Percentiles rank a stretch among this genome's conserved stretches.
Conservation (phyloP, 2,888 invertebrate genomes). For the Drosophila seclusa region DNA sequence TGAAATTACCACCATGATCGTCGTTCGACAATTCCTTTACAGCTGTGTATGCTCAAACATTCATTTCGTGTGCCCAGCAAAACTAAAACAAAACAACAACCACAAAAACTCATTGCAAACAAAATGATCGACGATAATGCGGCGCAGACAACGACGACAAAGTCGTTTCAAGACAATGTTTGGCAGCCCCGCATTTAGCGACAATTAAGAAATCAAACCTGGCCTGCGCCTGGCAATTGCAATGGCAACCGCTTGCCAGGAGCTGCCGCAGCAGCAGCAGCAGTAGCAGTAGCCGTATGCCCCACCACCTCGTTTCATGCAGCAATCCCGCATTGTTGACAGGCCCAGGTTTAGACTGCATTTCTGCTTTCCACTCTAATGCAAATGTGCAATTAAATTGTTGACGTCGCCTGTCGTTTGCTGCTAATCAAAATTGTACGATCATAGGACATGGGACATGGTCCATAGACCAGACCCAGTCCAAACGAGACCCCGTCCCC, state of each 20-base stretch:
- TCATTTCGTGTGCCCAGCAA: constrained; percentile 72
- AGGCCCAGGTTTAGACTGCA: constrained; percentile 46
- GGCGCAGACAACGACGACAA: constrained; percentile 28
- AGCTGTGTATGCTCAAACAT: constrained; percentile 59
- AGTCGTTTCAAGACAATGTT: constrained; percentile 54
- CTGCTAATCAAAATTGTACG: constrained; percentile 78
- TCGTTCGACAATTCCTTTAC: constrained; percentile 60
- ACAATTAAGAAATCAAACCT: constrained; percentile 82
- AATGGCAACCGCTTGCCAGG: constrained; percentile 60
- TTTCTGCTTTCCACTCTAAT: constrained; percentile 72
- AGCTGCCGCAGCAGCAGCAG: constrained; percentile 39
- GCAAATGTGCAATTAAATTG: constrained; percentile 81
- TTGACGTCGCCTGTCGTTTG: constrained; percentile 71
- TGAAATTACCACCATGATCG: constrained; percentile 79
- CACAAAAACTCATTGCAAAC: constrained; percentile 75
- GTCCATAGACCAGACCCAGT: constrained; percentile 26
- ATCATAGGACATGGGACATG: constrained; percentile 74
- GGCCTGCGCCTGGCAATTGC: constrained; percentile 65
- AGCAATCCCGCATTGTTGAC: constrained; percentile 41
- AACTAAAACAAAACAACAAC: constrained; percentile 3
- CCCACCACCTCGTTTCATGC: not conserved
- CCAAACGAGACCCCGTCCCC: constrained; percentile 2
- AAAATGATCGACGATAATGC: constrained; percentile 78
- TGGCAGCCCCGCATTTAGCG: constrained; percentile 77
- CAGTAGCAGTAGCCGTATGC: constrained; percentile 19